These are phyloP conservation scores for Cygnus buccinator DNA, from an alignment of 2,113 vertebrate species.

Conservation along the genomic window DNA sequence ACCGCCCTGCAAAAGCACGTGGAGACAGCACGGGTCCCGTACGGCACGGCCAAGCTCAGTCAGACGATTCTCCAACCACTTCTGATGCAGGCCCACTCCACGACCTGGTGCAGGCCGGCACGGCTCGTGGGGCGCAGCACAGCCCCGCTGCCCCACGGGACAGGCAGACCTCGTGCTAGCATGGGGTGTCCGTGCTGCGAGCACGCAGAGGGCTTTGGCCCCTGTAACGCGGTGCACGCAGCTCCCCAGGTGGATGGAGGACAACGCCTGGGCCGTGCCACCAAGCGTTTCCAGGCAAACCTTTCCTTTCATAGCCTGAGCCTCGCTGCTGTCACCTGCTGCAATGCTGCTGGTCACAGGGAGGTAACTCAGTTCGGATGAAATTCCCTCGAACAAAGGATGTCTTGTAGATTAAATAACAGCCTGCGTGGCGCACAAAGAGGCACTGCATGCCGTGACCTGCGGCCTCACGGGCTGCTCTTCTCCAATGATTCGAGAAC, in stretches of 20 bases:
- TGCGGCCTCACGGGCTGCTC: background rate
- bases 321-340: background rate
- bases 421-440: background rate
- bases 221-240: fast-evolving
- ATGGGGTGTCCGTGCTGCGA: too few species aligned
- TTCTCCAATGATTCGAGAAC: background rate
- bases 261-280: background rate
- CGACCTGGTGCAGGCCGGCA: background rate
- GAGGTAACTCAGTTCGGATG: background rate
- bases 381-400: background rate
- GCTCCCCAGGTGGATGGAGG: background rate
- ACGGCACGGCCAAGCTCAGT: background rate
- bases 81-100: fast-evolving
- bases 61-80: background rate
- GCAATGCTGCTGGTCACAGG: background rate
- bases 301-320: fast-evolving
- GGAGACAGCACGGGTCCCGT: background rate
- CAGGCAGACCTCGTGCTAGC: too few species aligned
- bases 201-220: background rate
- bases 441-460: background rate
- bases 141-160: too few species aligned
- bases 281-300: fast-evolving
- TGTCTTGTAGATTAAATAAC: background rate
- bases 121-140: fast-evolving
- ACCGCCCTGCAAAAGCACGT: background rate